These are phyloP conservation scores for Lathronympha strigana DNA, from an alignment of 2,888 invertebrate genomes.

Conservation along the genomic window DNA sequence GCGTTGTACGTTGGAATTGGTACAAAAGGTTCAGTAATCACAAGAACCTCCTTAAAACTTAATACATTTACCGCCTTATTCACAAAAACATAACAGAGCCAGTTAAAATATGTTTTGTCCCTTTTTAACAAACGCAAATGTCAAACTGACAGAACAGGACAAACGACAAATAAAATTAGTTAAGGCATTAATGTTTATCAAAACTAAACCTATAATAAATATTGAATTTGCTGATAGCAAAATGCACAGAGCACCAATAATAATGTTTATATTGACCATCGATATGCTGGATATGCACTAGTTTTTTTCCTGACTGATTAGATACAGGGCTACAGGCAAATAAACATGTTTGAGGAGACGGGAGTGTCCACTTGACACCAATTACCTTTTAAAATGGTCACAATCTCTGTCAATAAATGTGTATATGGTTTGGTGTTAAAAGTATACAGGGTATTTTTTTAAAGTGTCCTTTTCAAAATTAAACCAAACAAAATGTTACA, in stretches of 20 bases:
- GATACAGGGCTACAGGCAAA: conserved; percentile 45
- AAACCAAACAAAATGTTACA: too few species aligned
- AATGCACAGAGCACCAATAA: background rate
- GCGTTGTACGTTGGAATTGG: too few species aligned
- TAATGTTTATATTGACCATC: conserved; percentile 45
- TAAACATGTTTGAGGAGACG: conserved; percentile 48
- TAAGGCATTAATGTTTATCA: background rate
- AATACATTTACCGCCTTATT: too few species aligned
- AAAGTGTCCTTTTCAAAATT: background rate
- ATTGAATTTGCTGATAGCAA: conserved; percentile 2
- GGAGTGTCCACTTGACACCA: conserved; percentile 64
- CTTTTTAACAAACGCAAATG: too few species aligned
- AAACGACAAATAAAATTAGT: background rate
- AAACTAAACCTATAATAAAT: conserved; percentile 13
- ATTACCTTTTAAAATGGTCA: conserved; percentile 54
- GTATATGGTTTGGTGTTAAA: background rate
- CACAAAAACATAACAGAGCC: too few species aligned
- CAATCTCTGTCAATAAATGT: conserved; percentile 8
- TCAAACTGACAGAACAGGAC: too few species aligned
- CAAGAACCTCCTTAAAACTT: too few species aligned
- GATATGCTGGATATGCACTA: conserved; percentile 48
- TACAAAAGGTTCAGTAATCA: too few species aligned
- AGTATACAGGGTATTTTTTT: conserved; percentile 1
- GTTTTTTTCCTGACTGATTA: conserved; percentile 33
- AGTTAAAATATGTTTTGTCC: too few species aligned